A percentile compares a stretch with the other conserved stretches of the same genome.
Conservation (phyloP, 2,888 invertebrate species). For the Agrochola macilenta region DNA sequence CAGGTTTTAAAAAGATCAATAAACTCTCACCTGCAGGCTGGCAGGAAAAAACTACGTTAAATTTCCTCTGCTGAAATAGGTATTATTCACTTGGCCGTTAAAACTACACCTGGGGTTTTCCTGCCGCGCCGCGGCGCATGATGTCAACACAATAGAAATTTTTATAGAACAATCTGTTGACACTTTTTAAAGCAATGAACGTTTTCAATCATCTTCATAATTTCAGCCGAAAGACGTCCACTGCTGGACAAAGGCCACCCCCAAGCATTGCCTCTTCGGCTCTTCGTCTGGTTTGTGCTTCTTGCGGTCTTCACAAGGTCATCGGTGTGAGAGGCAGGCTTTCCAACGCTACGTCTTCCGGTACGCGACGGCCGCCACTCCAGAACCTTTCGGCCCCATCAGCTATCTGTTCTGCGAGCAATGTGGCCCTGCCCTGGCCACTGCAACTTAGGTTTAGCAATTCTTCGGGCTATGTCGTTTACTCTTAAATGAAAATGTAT, state of each 20-base stretch:
- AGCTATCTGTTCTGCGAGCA: too few relatives aligned
- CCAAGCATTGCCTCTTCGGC: too few relatives aligned
- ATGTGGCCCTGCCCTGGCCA: too few relatives aligned
- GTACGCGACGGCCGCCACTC: too few relatives aligned
- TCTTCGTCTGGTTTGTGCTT: too few relatives aligned
- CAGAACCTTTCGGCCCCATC: too few relatives aligned
- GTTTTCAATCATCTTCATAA: not conserved
- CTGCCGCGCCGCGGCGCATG: not conserved
- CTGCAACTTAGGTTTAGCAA: too few relatives aligned
- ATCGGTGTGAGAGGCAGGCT: too few relatives aligned
- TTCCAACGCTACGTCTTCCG: too few relatives aligned
- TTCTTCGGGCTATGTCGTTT: too few relatives aligned
- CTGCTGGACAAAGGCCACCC: not conserved
- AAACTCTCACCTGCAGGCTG: slow-evolving; percentile 1
- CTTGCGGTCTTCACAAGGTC: too few relatives aligned
- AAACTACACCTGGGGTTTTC: slow-evolving; percentile 12
- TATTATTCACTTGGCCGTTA: slow-evolving; percentile 12
- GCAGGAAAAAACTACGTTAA: slow-evolving; percentile 15
- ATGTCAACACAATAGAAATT: not conserved
- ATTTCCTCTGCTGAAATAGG: not conserved
- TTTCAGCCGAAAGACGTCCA: not conserved
- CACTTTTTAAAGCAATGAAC: not conserved
- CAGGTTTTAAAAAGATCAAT: not conserved
- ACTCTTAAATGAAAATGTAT: too few relatives aligned
- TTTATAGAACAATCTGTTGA: not conserved